A percentile compares a stretch with the other conserved stretches of the same genome.
phyloP scores from a whole-genome alignment of 2,797 vertebrate genomes.

The Schizothorax lantsangensis region DNA sequence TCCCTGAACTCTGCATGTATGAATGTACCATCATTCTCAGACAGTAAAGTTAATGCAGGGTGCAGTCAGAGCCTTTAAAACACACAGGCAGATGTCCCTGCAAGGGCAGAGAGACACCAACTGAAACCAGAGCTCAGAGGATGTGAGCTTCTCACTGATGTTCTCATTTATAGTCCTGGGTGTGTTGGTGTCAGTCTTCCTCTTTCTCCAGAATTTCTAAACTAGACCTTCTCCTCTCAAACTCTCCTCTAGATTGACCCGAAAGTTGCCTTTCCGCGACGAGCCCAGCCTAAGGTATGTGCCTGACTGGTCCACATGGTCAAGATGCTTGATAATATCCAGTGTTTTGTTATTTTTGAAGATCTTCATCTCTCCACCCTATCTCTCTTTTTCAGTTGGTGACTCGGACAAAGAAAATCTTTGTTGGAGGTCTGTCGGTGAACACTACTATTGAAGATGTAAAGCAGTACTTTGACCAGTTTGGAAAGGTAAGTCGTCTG shows the following conservation, averaged over 20 bases:
- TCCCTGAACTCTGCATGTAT: not conserved
- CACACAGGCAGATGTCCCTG: conserved; percentile 25
- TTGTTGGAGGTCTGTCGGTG: conserved; percentile 96
- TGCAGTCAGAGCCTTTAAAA: conserved; percentile 16
- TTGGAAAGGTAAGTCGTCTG: conserved; percentile 89
- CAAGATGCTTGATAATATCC: conserved; percentile 16
- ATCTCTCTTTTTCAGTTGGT: conserved; percentile 86
- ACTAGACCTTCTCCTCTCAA: conserved; percentile 59
- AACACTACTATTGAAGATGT: conserved; percentile 98
- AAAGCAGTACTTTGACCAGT: conserved; percentile 98
- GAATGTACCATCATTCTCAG: conserved; percentile 22
- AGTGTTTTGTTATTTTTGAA: conserved; percentile 3
- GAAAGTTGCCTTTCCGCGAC: conserved; percentile 96
- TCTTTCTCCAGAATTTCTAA: conserved; percentile 59
- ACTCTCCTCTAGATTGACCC: conserved; percentile 90
- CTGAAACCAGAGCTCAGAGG: conserved; percentile 29
- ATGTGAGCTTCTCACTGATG: conserved; percentile 31
- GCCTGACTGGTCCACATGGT: conserved; percentile 15
- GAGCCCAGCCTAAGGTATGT: conserved; percentile 98
- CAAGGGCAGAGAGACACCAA: conserved; percentile 18
- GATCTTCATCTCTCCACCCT: conserved; percentile 38
- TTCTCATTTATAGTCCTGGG: conserved; percentile 25
- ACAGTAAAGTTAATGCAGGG: conserved; percentile 4
- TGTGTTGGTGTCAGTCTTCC: conserved; percentile 34
- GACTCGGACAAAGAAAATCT: conserved; percentile 99